phyloP scores from a whole-genome alignment of 2,113 vertebrate genomes.

The Cinclus cinclus region DNA sequence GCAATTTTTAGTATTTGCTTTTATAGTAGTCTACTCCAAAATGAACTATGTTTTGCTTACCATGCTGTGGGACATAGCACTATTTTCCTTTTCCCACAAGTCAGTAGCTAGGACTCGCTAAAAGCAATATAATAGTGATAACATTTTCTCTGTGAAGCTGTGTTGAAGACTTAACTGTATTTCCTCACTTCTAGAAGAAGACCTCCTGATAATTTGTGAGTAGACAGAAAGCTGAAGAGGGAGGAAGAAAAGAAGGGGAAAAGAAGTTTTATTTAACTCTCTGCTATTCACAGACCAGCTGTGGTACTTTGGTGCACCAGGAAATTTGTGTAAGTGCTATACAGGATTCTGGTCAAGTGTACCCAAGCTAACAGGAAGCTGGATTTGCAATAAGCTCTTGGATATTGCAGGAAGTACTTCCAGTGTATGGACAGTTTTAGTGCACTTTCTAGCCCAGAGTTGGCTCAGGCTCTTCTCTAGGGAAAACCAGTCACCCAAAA shows the following conservation, averaged over 20 bases:
- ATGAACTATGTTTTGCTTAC: neutral
- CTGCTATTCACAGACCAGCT: neutral
- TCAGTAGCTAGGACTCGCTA: neutral
- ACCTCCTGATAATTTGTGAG: neutral
- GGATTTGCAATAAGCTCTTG: neutral
- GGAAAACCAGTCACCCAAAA: neutral
- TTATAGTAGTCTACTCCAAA: neutral
- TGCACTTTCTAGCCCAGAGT: neutral
- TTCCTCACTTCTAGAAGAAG: neutral
- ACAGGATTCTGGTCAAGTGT: neutral
- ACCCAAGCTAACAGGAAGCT: neutral
- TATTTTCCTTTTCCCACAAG: constrained; percentile 24
- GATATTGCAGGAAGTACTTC: neutral
- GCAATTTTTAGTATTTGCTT: constrained; percentile 22
- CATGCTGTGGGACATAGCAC: neutral
- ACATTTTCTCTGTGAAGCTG: neutral
- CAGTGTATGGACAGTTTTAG: neutral
- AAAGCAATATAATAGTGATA: neutral
- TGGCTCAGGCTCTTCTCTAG: neutral
- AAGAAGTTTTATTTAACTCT: neutral
- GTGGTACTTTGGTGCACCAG: neutral
- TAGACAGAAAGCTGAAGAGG: neutral
- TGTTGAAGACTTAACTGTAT: neutral
- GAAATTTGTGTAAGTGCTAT: neutral
- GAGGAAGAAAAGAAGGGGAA: accelerated